These are phyloP conservation scores for Latrodectus geometricus DNA, from an alignment of 1,140 invertebrate species.

Conservation along the genomic window DNA sequence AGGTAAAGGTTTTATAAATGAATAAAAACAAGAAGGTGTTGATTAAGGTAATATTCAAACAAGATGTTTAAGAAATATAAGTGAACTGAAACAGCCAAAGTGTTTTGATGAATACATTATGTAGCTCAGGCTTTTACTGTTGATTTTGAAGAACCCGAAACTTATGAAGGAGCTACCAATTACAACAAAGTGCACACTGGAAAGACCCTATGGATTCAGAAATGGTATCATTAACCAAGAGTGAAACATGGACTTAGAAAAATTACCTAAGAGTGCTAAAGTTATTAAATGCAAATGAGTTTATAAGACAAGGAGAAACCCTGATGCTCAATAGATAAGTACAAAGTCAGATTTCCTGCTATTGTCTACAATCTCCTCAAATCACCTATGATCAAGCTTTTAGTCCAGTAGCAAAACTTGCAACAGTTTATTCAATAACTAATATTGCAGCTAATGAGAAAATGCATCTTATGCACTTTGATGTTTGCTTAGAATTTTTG, in stretches of 20 bases:
- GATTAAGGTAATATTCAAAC: no score
- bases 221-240: slow-evolving; percentile 20
- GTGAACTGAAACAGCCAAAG: slow-evolving; percentile 13
- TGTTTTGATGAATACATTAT: slow-evolving; percentile 7
- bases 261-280: slow-evolving; percentile 4
- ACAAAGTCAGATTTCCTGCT: slow-evolving; percentile 46
- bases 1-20: neutral
- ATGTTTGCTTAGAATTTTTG: no score
- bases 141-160: slow-evolving; percentile 4
- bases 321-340: slow-evolving; percentile 39
- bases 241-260: slow-evolving; percentile 28
- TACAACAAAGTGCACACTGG: slow-evolving; percentile 23
- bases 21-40: neutral
- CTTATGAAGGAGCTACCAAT: slow-evolving; percentile 13
- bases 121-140: slow-evolving; percentile 6
- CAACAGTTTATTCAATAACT: neutral
- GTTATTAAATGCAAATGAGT: slow-evolving; percentile 54
- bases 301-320: slow-evolving; percentile 23
- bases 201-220: slow-evolving; percentile 50
- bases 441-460: no score
- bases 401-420: slow-evolving; percentile 12
- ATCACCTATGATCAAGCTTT: slow-evolving; percentile 46
- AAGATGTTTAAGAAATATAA: no score
- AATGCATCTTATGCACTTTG: no score
- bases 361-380: neutral